A percentile compares a stretch with the other conserved stretches of the same genome.
Conservation (phyloP, 1,140 invertebrate species). For the Diachasma alloeum region DNA sequence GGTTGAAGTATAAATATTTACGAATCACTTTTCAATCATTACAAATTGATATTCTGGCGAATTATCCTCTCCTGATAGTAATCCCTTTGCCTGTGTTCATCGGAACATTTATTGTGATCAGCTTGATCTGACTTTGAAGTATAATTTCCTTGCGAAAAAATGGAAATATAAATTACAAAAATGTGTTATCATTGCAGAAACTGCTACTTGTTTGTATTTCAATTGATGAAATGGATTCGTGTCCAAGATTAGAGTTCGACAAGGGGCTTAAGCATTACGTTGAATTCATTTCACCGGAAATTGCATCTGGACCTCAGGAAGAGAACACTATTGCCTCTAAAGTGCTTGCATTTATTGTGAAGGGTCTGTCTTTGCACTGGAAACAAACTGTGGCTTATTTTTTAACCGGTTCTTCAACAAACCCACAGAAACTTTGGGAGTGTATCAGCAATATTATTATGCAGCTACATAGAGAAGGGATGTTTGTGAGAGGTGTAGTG, state of each 20-base stretch:
- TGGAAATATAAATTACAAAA: too few species aligned
- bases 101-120: too few species aligned
- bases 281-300: constrained; percentile 1
- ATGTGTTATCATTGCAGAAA: neutral
- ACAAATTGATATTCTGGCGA: too few species aligned
- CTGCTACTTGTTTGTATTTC: neutral
- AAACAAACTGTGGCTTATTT: constrained; percentile 15
- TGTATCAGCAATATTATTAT: neutral
- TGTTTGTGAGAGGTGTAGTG: neutral
- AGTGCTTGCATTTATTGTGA: neutral
- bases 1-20: too few species aligned
- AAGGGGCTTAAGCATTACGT: neutral
- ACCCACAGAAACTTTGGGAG: neutral
- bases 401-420: neutral
- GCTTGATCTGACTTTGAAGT: too few species aligned
- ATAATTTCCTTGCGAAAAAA: too few species aligned
- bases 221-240: neutral
- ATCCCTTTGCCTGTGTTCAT: too few species aligned
- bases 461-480: neutral
- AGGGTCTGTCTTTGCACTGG: constrained; percentile 2
- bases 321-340: neutral
- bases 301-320: neutral
- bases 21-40: too few species aligned
- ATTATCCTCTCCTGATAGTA: too few species aligned
- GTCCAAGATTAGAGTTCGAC: neutral